phyloP scores from a whole-genome alignment of 2,113 vertebrate genomes.

The Nycticryphes semicollaris region DNA sequence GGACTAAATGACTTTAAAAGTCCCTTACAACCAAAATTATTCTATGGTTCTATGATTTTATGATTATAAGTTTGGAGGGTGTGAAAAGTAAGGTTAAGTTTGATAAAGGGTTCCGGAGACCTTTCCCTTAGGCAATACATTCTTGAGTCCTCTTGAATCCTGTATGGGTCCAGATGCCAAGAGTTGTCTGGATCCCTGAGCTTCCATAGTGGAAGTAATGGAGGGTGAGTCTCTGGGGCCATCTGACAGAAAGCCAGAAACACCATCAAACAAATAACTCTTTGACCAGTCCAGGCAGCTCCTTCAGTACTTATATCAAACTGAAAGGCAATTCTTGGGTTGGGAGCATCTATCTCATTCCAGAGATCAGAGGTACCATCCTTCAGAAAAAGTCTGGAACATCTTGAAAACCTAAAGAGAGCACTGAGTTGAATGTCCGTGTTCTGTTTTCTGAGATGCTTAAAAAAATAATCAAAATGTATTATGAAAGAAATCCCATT shows the following conservation, averaged over 20 bases:
- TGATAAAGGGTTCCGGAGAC: neutral
- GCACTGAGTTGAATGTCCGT: neutral
- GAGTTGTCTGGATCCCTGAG: neutral
- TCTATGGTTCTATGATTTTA: neutral
- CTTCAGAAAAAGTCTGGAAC: neutral
- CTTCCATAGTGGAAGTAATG: neutral
- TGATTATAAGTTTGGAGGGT: neutral
- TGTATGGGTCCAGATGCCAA: neutral
- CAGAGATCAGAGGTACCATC: neutral
- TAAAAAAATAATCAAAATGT: neutral
- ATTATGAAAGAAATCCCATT: conserved; percentile 23
- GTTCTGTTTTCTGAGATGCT: neutral
- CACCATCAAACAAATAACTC: neutral
- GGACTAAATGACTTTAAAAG: neutral
- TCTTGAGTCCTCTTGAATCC: neutral
- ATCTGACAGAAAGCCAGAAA: neutral
- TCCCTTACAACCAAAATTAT: neutral
- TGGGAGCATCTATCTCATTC: neutral
- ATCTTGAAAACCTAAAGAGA: neutral
- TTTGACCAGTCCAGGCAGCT: neutral
- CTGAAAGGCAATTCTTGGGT: neutral
- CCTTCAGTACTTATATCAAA: neutral
- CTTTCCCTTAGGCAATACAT: neutral
- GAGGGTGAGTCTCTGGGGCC: neutral
- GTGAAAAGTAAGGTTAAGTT: neutral